These are phyloP conservation scores for Heliconius sara DNA, from an alignment of 2,888 invertebrate genomes.

Conservation along the genomic window DNA sequence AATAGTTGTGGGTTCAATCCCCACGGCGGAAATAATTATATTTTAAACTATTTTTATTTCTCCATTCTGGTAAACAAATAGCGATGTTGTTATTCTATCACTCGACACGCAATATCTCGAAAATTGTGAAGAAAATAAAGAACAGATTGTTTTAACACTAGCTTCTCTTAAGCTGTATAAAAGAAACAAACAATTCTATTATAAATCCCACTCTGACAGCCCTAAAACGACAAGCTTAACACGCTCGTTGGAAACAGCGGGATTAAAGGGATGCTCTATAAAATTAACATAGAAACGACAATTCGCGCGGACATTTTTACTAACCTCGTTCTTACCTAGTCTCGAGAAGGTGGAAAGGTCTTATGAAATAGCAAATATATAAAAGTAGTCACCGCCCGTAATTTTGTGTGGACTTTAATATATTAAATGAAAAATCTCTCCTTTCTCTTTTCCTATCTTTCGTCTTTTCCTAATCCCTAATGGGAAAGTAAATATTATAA, in stretches of 20 bases:
- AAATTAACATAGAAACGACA: conserved; percentile 80
- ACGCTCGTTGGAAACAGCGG: conserved; percentile 72
- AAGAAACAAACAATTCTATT: not conserved
- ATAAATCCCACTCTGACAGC: conserved; percentile 55
- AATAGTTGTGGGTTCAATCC: too few species aligned
- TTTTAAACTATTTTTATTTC: not conserved
- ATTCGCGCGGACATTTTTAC: conserved; percentile 71
- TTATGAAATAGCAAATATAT: not conserved
- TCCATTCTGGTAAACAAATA: not conserved
- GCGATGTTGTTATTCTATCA: not conserved
- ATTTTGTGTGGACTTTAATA: too few species aligned
- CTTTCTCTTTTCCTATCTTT: too few species aligned
- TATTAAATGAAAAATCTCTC: too few species aligned
- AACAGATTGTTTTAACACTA: not conserved
- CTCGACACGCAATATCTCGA: not conserved
- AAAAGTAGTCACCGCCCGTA: not conserved
- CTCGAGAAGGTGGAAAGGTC: conserved; percentile 18
- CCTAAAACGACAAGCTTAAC: conserved; percentile 76
- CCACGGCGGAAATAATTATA: too few species aligned
- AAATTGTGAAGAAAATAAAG: not conserved
- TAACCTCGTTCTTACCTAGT: conserved; percentile 61
- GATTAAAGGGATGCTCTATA: conserved; percentile 79
- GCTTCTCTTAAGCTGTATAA: not conserved
- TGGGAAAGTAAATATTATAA: too few species aligned
- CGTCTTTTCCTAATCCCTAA: too few species aligned